Base-by-base conservation (phyloP, 2,888 invertebrate genomes). In the Neocrepidodera transversa region DNA sequence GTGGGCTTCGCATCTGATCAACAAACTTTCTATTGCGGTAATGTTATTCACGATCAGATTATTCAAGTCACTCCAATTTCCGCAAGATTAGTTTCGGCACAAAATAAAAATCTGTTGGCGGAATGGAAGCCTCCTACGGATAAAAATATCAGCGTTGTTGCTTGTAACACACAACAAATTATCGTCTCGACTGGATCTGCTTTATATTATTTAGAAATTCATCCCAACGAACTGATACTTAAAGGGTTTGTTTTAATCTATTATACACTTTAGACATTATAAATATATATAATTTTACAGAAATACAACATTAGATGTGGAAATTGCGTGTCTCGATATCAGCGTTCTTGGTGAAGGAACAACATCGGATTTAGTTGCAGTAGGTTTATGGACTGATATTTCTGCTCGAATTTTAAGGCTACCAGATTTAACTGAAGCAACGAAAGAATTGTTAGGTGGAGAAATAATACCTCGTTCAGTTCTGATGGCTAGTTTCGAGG, bases 391-490 rank as follows among this genome's bases (percentile, higher is more conserved):
- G 99, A 97, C 95, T 0, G 97, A 98, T 75, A 96, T 97, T 71
- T 95, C 95, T 0, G 93, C 95, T 26, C 84, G 95, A 8, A 87
- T 97, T 63, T 82, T 97, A 18, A 85, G 87, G 8, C 78, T 98
- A 63, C 97, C 97, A 0, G 84, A 86, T 56, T 83, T 98, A 50
- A 85, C 86, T 56, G 89, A 90, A 70, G 84, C 95, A 52, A 91
- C 93, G 75, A 92, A 90, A 18, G 96, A 97, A 81, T 87, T 90
- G 73, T 82, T 97, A 1, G 91, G 93, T 26, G 97, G 97, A 71
- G 97, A 98, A 81, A 97, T 98, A 66, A 95, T 99, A 63, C 97
- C 98, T 0, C 87, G 99, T 3, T 97, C 98, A 0, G 91, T 99
- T 62, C 79, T 99, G 53, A 93, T 98, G 87, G 92, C 96, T 45